These are phyloP conservation scores for Ectemnius continuus DNA, from an alignment of 2,888 invertebrate genomes.

Conservation along the genomic window DNA sequence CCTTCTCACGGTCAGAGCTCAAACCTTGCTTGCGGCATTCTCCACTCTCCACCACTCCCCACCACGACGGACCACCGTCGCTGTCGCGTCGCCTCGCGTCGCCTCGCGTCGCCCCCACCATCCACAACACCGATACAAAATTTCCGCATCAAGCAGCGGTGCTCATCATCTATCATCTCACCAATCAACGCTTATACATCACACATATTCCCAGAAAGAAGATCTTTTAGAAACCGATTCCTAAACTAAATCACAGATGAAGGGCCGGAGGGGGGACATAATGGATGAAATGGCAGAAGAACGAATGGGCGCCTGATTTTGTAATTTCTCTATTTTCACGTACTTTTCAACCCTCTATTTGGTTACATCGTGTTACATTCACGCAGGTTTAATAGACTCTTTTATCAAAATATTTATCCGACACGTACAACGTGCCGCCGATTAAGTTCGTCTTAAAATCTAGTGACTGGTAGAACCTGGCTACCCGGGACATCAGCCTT, in stretches of 20 bases:
- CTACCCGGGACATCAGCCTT: slow-evolving; percentile 12
- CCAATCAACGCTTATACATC: too few relatives aligned
- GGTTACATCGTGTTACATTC: slow-evolving; percentile 30
- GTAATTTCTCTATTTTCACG: background rate
- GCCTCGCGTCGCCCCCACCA: too few relatives aligned
- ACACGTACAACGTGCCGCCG: slow-evolving; percentile 45
- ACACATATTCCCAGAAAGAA: too few relatives aligned
- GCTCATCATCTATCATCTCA: slow-evolving; percentile 22
- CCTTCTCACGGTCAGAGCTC: background rate
- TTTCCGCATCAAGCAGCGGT: slow-evolving; percentile 56
- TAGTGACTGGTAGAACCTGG: slow-evolving; percentile 37
- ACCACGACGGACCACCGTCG: too few relatives aligned
- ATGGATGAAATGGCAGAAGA: background rate
- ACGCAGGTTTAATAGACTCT: slow-evolving; percentile 33
- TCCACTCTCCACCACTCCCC: background rate
- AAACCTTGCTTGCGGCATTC: background rate
- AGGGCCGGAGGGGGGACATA: too few relatives aligned
- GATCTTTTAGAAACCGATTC: too few relatives aligned
- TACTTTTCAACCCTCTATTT: slow-evolving; percentile 34
- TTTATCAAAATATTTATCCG: slow-evolving; percentile 67
- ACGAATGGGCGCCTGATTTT: background rate
- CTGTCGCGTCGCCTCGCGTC: slow-evolving; percentile 25
- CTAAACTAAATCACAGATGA: too few relatives aligned
- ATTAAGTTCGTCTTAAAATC: slow-evolving; percentile 39
- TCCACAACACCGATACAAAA: slow-evolving; percentile 53